Evolutionary conservation across 2,888 invertebrate genomes (phyloP).

Genomic region (Rotaria socialis): DNA sequence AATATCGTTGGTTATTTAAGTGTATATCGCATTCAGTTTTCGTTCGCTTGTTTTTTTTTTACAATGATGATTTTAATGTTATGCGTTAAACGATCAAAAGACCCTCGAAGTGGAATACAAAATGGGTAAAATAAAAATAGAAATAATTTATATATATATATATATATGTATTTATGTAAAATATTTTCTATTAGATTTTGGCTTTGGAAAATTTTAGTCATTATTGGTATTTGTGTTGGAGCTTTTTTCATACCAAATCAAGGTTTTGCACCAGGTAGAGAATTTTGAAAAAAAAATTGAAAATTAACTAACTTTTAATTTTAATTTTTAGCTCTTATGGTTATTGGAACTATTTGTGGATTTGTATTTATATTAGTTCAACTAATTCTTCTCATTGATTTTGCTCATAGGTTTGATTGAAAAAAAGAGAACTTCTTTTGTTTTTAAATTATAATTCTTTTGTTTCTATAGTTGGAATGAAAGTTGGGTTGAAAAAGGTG

Average conservation of each 20-base stretch:
- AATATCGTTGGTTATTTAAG: conserved; percentile 86
- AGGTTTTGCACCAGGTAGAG: conserved; percentile 36
- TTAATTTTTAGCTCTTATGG: conserved; percentile 36
- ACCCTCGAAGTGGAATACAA: conserved; percentile 86
- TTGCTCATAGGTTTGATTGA: conserved; percentile 71
- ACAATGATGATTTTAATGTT: conserved; percentile 65
- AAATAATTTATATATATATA: too few relatives aligned
- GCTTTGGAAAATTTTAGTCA: conserved; percentile 85
- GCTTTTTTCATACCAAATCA: conserved; percentile 85
- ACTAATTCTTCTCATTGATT: conserved; percentile 88
- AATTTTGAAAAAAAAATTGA: too few relatives aligned
- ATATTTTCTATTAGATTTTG: conserved; percentile 67
- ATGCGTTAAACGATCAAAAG: conserved; percentile 82
- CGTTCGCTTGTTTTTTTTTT: conserved; percentile 83
- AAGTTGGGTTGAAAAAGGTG: conserved; percentile 79
- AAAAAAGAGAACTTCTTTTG: too few relatives aligned
- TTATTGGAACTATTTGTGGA: conserved; percentile 81
- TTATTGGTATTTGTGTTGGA: conserved; percentile 83
- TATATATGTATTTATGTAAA: too few relatives aligned
- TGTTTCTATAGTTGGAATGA: conserved; percentile 72
- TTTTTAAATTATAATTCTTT: too few relatives aligned
- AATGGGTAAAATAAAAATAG: conserved; percentile 67
- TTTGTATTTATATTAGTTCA: conserved; percentile 93
- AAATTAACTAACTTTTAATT: too few relatives aligned
- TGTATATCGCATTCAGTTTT: conserved; percentile 91